Evolutionary conservation across 1,140 invertebrate species (phyloP), one percentile per base, ranked within the genome.

Genomic region (Sesamia nonagrioides): DNA sequence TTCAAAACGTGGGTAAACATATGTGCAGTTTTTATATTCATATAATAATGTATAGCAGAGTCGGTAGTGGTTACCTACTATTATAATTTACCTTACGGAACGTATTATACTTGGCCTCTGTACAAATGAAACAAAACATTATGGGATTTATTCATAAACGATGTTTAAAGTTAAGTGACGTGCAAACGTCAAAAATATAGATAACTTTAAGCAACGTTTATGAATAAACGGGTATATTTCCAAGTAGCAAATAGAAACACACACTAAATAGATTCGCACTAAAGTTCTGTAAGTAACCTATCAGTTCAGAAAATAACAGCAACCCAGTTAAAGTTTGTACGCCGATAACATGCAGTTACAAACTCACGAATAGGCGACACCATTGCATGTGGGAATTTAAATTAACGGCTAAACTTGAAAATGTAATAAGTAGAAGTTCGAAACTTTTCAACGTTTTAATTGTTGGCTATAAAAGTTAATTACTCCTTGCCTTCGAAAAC

Each of bases 381-480:
- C 68, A 71, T 71, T 71, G 68, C 68, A 71, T 71, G 68, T 52
- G 68, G 50, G 54, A 71, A 71, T 71, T 71, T 18, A 71, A 71
- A 71, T 71, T 54, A 71, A 71, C 68, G 50, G 48, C 68, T 17
- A 54, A 71, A 71, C 68, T 71, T 37, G 15, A 52, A 69, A 69
- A 71, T 71, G 68, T 71, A 37, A 69, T 69, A 69, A 63, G 60
- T 50, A 13, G n/a, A 27, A 71, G 68, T 52, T 37, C 15, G 68
- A 35, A 52, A 71, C 15, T 69, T 52, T 66, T 66, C 68, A 35
- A 71, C 68, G 68, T 52, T 71, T 71, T 71, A 71, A 71, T 71
- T 71, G 37, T 54, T 54, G 48, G 33, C 27, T 54, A 71, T 71
- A 71, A 71, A 69, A 71, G 68, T 71, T 71, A 71, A 71, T 71